Conservation (phyloP, 2,888 invertebrate species). For the Yponomeuta malinellus region DNA sequence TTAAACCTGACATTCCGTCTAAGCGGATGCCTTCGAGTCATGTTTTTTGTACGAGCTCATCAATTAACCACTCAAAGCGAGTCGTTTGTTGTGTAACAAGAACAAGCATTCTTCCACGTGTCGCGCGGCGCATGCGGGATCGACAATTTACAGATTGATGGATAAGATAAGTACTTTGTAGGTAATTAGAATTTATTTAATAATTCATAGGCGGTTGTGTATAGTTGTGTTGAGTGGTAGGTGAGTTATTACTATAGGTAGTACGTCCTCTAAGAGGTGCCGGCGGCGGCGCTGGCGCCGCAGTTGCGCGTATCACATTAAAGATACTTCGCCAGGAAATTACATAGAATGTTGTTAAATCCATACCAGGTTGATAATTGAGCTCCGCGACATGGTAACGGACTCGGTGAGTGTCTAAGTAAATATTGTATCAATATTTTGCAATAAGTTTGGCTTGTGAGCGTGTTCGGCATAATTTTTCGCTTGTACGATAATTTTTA, state of each 20-base stretch:
- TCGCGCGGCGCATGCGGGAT: conserved; percentile 19
- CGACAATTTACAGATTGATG: conserved; percentile 42
- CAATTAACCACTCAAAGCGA: neutral
- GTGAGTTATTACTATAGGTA: conserved; percentile 53
- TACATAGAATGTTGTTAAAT: conserved; percentile 54
- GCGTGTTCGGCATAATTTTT: neutral
- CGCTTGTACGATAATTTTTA: too few relatives aligned
- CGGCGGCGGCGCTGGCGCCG: conserved; percentile 63
- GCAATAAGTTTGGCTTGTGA: neutral
- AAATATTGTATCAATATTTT: neutral
- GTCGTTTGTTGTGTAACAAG: conserved; percentile 1
- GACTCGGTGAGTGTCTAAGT: neutral
- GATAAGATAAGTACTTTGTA: conserved; percentile 40
- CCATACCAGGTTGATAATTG: conserved; percentile 33
- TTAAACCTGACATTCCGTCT: neutral
- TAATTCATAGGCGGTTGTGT: conserved; percentile 57
- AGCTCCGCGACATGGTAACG: conserved; percentile 30
- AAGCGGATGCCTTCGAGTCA: too few relatives aligned
- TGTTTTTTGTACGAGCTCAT: neutral
- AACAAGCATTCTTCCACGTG: conserved; percentile 9
- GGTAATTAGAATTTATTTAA: conserved; percentile 56
- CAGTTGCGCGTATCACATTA: conserved; percentile 59
- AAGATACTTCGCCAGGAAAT: conserved; percentile 57
- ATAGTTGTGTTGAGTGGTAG: conserved; percentile 35
- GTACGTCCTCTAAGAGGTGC: conserved; percentile 56